phyloP scores from a whole-genome alignment of 2,888 invertebrate species.

The Chrysolina oricalcia region DNA sequence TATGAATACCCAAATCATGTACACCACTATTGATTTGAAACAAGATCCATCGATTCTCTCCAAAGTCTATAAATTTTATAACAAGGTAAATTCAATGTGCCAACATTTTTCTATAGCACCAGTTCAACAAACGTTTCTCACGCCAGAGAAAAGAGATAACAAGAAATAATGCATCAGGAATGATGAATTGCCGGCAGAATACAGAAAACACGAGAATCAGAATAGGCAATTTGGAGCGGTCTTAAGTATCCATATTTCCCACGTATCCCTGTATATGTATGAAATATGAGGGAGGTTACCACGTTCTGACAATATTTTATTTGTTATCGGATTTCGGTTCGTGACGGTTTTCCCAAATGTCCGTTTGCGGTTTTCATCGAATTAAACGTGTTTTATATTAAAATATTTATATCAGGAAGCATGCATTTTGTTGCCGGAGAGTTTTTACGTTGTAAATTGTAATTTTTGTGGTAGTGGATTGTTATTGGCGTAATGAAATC shows the following conservation, averaged over 20 bases:
- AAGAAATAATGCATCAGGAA: slow-evolving; percentile 35
- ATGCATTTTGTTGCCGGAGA: background rate
- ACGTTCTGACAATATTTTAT: slow-evolving; percentile 72
- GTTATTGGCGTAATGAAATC: background rate
- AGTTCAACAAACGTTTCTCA: slow-evolving; percentile 18
- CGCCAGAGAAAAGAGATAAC: slow-evolving; percentile 21
- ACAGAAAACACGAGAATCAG: slow-evolving; percentile 57
- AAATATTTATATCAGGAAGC: slow-evolving; percentile 50
- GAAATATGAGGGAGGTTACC: slow-evolving; percentile 70
- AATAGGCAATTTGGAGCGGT: slow-evolving; percentile 68
- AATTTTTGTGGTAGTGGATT: background rate
- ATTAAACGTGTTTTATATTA: slow-evolving; percentile 67
- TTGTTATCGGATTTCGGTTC: slow-evolving; percentile 72
- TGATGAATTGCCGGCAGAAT: slow-evolving; percentile 19
- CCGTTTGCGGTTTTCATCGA: slow-evolving; percentile 70
- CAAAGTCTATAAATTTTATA: background rate
- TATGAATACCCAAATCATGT: too few relatives aligned
- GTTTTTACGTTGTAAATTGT: background rate
- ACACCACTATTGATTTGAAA: background rate
- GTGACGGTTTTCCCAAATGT: slow-evolving; percentile 71
- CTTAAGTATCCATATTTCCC: slow-evolving; percentile 71
- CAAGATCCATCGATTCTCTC: background rate
- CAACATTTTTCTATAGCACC: background rate
- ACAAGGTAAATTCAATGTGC: background rate
- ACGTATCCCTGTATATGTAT: slow-evolving; percentile 70